Evolutionary conservation across 2,888 invertebrate genomes (phyloP), one percentile per base, ranked within the genome.

Genomic region (Archips xylosteana): DNA sequence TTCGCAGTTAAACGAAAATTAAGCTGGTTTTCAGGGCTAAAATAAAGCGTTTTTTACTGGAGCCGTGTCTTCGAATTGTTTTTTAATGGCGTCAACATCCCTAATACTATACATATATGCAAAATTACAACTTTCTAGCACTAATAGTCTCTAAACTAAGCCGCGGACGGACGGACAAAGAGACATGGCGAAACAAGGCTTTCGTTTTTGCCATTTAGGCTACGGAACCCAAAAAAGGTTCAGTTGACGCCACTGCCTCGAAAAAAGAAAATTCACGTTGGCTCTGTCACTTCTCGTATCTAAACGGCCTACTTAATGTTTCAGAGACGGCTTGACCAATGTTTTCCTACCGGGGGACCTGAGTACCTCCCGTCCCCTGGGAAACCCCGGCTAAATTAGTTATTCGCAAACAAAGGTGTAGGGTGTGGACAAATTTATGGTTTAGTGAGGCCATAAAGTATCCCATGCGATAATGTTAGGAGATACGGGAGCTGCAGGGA

Each of bases 321-420:
- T 73, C 68, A 73, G 57, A 39, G 39, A 57, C 32, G 42, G 12
- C 63, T 47, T 51, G 32, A 45, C 23, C 60, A 49, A 23, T 57
- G 66, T 67, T 67, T 51, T 49, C 67, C 54, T 23, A 51, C 66
- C 67, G 67, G 42, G 42, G 36, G 54, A 54, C 39, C 15, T 45
- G 59, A 32, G 23, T 54, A 54, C 15, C 3, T 23, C 23, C 47
- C 39, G n/a, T 47, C 73, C 72, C 65, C 15, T 5, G 72, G 75
- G 69, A 65, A 64, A 12, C 12, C 67, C 68, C 36, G 13, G 61
- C 64, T 57, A 75, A 75, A 75, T 75, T 75, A 75, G 75, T 75
- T 73, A 75, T 70, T 75, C 71, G 62, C 65, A 66, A 75, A 75
- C 75, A 75, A 75, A 75, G 75, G 75, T 75, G 71, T 61, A 68